Base-by-base conservation (phyloP, 2,888 invertebrate species). In the Mechanitis messenoides region DNA sequence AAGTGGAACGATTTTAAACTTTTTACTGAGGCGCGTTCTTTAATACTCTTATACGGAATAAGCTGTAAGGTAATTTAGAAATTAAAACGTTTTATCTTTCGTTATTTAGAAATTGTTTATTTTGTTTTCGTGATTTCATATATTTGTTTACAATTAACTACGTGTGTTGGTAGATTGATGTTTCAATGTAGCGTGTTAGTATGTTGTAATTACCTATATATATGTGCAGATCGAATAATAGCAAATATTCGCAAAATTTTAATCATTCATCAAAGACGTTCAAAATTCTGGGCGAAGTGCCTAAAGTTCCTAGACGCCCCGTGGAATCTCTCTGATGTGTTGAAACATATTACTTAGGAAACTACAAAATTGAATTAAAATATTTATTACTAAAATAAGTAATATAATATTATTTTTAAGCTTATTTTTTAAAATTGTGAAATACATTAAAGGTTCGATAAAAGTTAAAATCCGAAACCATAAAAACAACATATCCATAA, bases 291-390 rank as follows among this genome's bases (percentile, higher is more conserved):
- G 42, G 60, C 54, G 60, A 62, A 62, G 74, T 74, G 73, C 75
- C 75, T 67, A 72, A 75, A 80, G 77, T 77, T 78, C 68, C 67
- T 68, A 70, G 62, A 62, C 72, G 72, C 73, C 64, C 62, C 61
- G 50, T 57, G 80, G 82, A 82, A 84, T 83, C 68, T 66, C 71
- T 82, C 66, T 81, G 78, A 81, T 75, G 75, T 79, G 67, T 31
- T 50, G 9, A 50, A 50, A 50, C 50, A 28, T 50, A 20, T 50
- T 28, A 31, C 50, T 50, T n/a, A 20, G 31, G 31, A 28, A 6
- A 50, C 31, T 31, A 7, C n/a, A 31, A 9, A 50, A 6, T 50
- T 9, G 6, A 20, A 20, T 20, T 20, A 20, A 20, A 20, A 20
- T 20, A 20, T 20, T 20, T 20, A 20, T 20, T 20, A 20, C 20